phyloP scores from a whole-genome alignment of 2,113 vertebrate genomes.

The Arizona elegans region DNA sequence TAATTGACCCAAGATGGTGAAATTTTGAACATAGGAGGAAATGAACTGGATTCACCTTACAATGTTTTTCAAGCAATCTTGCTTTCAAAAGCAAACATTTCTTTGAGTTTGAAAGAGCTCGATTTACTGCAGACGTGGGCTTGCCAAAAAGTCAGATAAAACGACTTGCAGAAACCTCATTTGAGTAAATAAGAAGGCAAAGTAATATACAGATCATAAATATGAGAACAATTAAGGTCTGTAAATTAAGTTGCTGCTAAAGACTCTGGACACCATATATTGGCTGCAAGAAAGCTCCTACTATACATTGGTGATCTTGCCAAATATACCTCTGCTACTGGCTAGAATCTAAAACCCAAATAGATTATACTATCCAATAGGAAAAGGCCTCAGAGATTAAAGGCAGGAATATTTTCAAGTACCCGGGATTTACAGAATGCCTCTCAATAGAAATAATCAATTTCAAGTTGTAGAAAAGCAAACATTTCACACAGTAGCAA shows the following conservation, averaged over 20 bases:
- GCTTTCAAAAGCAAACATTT: not conserved
- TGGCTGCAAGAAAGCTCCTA: not conserved
- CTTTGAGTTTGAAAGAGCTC: not conserved
- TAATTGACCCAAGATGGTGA: not conserved
- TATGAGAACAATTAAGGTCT: not conserved
- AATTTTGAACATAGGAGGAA: not conserved
- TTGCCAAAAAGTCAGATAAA: not conserved
- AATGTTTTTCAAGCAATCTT: not conserved
- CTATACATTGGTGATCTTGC: not conserved
- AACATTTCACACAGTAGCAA: not conserved
- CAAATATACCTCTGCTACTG: not conserved
- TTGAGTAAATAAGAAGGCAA: not conserved
- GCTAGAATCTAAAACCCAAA: not conserved
- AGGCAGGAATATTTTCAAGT: not conserved
- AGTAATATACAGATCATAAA: not conserved
- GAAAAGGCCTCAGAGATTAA: not conserved
- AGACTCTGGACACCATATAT: not conserved
- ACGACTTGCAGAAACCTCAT: not conserved
- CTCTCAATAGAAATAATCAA: not conserved
- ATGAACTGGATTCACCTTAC: not conserved
- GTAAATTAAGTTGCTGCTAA: not conserved
- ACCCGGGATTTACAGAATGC: not conserved
- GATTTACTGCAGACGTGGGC: not conserved
- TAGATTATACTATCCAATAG: not conserved
- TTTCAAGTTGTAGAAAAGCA: not conserved